A percentile compares a stretch with the other conserved stretches of the same genome.
phyloP scores from a whole-genome alignment of 2,797 vertebrate genomes.

The Rhadinocentrus ornatus region DNA sequence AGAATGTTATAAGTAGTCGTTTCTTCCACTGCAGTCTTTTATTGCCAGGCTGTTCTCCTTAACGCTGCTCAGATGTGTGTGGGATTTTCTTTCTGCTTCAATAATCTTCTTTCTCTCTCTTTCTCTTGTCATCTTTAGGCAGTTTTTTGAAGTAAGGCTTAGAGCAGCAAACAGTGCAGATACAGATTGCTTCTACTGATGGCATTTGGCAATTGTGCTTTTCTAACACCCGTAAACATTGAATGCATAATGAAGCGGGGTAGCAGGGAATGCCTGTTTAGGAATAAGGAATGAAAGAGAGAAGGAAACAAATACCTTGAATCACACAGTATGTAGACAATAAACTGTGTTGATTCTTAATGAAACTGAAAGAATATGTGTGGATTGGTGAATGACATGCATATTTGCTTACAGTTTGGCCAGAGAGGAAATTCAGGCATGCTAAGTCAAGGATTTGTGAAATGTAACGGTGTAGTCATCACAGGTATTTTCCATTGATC shows the following conservation, averaged over 20 bases:
- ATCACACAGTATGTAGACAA: not conserved
- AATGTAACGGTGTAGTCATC: not conserved
- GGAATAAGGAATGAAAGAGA: constrained; percentile 17
- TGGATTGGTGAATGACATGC: constrained; percentile 1
- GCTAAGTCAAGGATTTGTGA: constrained; percentile 1
- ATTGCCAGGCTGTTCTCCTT: constrained; percentile 23
- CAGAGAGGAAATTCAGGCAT: not conserved
- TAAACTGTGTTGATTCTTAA: not conserved
- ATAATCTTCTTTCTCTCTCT: constrained; percentile 57
- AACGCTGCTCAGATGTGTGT: constrained; percentile 34
- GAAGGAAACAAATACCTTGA: constrained; percentile 1
- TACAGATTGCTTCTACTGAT: constrained; percentile 26
- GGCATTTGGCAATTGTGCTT: constrained; percentile 34
- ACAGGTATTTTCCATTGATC: not conserved
- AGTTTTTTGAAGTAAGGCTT: constrained; percentile 45
- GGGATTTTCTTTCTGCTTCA: constrained; percentile 56
- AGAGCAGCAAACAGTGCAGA: constrained; percentile 33
- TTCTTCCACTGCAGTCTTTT: constrained; percentile 38
- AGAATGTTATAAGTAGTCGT: constrained; percentile 19
- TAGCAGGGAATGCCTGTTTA: constrained; percentile 33
- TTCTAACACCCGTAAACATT: constrained; percentile 26
- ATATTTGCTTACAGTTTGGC: constrained; percentile 1
- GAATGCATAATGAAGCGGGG: constrained; percentile 37
- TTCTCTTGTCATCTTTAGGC: constrained; percentile 55
- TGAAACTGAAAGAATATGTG: not conserved